These are phyloP conservation scores for Sesamia inferens DNA, from an alignment of 2,888 invertebrate species.

Conservation along the genomic window DNA sequence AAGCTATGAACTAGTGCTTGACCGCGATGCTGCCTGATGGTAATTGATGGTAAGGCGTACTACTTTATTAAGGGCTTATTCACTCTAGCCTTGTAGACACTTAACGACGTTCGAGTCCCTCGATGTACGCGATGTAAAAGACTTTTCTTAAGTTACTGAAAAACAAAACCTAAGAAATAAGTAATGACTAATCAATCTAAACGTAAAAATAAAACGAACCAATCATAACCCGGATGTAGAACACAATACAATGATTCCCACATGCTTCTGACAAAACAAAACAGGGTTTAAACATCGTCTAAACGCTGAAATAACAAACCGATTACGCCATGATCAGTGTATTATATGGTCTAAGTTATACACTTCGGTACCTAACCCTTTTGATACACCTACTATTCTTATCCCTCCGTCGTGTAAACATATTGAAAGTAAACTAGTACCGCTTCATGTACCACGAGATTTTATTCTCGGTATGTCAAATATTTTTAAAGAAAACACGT, in stretches of 20 bases:
- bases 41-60: too few relatives aligned
- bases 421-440: conserved; percentile 49
- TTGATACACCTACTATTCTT: conserved; percentile 43
- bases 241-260: conserved; percentile 90
- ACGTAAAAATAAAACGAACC: conserved; percentile 78
- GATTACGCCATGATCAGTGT: conserved; percentile 86
- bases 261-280: conserved; percentile 88
- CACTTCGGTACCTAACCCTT: conserved; percentile 47
- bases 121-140: too few relatives aligned
- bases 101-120: too few relatives aligned
- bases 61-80: too few relatives aligned
- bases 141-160: conserved; percentile 17
- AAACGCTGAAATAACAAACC: conserved; percentile 89
- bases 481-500: conserved; percentile 52
- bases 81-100: too few relatives aligned
- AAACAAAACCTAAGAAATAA: conserved; percentile 34
- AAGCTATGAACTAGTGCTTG: too few relatives aligned
- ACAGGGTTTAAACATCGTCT: conserved; percentile 86
- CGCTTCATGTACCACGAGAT: conserved; percentile 24
- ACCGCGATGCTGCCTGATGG: too few relatives aligned
- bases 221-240: conserved; percentile 87
- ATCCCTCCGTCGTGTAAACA: conserved; percentile 39
- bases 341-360: conserved; percentile 72
- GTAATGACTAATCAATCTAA: conserved; percentile 69
- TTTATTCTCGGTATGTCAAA: conserved; percentile 45